These are phyloP conservation scores for Nemopilema nomurai DNA, from an alignment of 30 jellyfish, hydroid and myxozoan genomes.

Conservation along the genomic window DNA sequence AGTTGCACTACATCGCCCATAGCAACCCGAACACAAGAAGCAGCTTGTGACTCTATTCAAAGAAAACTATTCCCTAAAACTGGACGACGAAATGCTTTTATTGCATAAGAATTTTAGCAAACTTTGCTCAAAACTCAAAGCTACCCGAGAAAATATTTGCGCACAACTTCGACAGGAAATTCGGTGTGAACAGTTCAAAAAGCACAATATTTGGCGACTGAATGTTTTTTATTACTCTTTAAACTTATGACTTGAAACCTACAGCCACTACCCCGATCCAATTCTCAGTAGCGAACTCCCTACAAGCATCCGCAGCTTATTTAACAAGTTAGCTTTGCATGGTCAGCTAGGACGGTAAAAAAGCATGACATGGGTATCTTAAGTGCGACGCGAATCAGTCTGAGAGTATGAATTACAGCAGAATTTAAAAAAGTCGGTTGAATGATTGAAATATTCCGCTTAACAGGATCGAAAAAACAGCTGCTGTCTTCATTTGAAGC, in stretches of 20 bases:
- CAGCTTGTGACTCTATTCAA: no score
- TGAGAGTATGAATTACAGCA: neutral
- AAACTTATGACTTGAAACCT: neutral
- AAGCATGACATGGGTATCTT: neutral
- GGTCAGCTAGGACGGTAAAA: neutral
- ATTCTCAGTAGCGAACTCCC: no score
- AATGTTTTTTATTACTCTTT: neutral
- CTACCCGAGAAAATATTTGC: neutral
- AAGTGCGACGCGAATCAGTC: neutral
- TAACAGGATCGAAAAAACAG: neutral
- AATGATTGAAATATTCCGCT: neutral
- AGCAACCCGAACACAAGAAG: no score
- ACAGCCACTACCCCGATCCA: no score
- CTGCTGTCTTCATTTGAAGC: neutral
- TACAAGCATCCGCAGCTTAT: no score
- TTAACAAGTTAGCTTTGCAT: neutral
- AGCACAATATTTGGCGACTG: neutral
- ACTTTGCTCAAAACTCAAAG: neutral
- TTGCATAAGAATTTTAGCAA: no score
- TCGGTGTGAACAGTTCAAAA: neutral
- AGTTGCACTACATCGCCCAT: no score
- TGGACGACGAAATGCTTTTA: no score
- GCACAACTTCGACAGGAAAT: neutral
- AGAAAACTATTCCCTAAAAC: no score
- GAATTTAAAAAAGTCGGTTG: neutral